These are phyloP conservation scores for Drosophila picticornis DNA, from an alignment of 2,888 invertebrate genomes.

Conservation along the genomic window DNA sequence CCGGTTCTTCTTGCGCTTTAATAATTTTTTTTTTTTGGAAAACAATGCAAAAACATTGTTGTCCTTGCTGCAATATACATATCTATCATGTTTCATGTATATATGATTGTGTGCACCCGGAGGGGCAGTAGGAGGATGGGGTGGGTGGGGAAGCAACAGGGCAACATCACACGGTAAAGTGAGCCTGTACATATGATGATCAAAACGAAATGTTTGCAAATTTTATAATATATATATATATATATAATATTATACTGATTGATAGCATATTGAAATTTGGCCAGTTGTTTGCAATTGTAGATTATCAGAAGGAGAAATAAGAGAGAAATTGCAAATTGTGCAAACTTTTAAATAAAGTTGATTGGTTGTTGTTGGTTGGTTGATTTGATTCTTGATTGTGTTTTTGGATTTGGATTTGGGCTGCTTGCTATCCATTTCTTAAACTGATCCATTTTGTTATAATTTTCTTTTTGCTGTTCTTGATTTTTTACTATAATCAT, in stretches of 20 bases:
- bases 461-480: slow-evolving; percentile 2
- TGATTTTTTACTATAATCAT: slow-evolving; percentile 27
- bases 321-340: slow-evolving; percentile 10
- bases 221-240: slow-evolving; percentile 34
- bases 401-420: slow-evolving; percentile 6
- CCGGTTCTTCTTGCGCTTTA: slow-evolving; percentile 34
- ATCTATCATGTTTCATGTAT: slow-evolving; percentile 2
- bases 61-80: slow-evolving; percentile 32
- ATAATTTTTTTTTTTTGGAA: slow-evolving; percentile 69
- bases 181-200: slow-evolving; percentile 19
- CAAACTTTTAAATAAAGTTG: slow-evolving; percentile 14
- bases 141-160: not conserved
- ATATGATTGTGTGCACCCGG: slow-evolving; percentile 7
- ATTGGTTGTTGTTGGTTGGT: not conserved
- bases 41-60: too few species aligned
- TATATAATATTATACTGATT: slow-evolving; percentile 31
- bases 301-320: slow-evolving; percentile 7
- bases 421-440: slow-evolving; percentile 20
- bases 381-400: slow-evolving; percentile 1
- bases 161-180: slow-evolving; percentile 14
- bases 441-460: slow-evolving; percentile 12
- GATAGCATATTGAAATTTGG: slow-evolving; percentile 49
- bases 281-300: slow-evolving; percentile 23
- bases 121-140: accelerated
- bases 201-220: slow-evolving; percentile 29